Evolutionary conservation across 2,888 invertebrate species (phyloP), one percentile per base, ranked within the genome.

Genomic region (Dicycla oo): DNA sequence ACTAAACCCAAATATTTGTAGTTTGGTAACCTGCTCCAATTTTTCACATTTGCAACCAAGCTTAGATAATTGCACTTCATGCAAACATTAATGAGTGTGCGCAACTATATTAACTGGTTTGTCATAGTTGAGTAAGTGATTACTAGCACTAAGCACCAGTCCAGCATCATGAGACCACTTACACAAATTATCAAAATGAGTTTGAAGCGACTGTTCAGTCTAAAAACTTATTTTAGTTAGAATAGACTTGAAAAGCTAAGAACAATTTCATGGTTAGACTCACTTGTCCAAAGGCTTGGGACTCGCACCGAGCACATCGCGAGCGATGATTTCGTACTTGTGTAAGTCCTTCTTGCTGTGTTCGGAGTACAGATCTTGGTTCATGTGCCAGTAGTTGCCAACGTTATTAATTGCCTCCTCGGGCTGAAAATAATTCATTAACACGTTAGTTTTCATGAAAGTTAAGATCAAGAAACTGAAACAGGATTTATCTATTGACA

Each of bases 351-450:
- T 89, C 30, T 89, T 88, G 60, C 84, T 90, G 61, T 89, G 81
- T 58, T 93, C 92, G 56, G 92, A 90, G 81, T 92, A 93, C 68
- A 94, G 84, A 86, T 97, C 96, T 71, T 92, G 93, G 87, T 97
- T 97, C 63, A 96, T 96, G 91, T 97, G 96, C 90, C 97, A 96
- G 86, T 96, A 91, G 90, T 96, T 96, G 3, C 96, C 96, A 26
- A 97, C 93, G 73, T 95, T 93, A 91, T 96, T 96, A 75, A 97
- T 90, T 57, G 94, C 91, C 75, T 94, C 90, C 69, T 91, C 91
- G 81, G 89, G 92, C 95, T 95, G 82, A 3, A 70, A 57, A 34
- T 60, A 30, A 49, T 49, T 7, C 0, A 38, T 13, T 23, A 6
- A 30, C 3, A 10, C 65, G 8, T 72, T 30, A 72, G 65, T 20